phyloP scores from a whole-genome alignment of 2,797 vertebrate genomes.

The Phalloptychus januarius region DNA sequence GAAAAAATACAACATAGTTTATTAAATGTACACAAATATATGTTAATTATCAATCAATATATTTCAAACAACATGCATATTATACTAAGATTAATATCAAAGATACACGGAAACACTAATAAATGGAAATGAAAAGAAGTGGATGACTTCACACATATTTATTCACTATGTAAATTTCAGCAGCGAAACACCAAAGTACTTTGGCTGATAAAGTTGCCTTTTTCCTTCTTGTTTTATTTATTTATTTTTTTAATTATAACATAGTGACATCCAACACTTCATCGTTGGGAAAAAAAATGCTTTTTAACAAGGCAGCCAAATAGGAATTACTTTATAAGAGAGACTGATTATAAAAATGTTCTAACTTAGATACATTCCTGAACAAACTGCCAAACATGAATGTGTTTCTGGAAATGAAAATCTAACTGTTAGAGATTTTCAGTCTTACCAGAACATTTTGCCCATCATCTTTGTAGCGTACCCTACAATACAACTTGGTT shows the following conservation, averaged over 20 bases:
- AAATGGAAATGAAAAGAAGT: not conserved
- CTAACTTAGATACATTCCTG: conserved; percentile 35
- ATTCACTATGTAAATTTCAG: conserved; percentile 2
- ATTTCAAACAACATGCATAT: not conserved
- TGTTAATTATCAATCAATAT: not conserved
- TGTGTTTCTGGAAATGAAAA: conserved; percentile 63
- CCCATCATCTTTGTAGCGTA: conserved; percentile 51
- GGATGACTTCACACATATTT: not conserved
- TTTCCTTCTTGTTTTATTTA: not conserved
- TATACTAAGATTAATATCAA: not conserved
- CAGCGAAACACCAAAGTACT: not conserved
- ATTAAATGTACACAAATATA: not conserved
- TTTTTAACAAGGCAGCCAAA: conserved; percentile 15
- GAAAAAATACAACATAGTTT: too few relatives aligned
- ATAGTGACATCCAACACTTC: not conserved
- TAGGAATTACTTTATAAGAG: conserved; percentile 22
- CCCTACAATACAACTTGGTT: conserved; percentile 61
- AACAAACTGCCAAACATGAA: conserved; percentile 62
- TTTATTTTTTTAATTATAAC: not conserved
- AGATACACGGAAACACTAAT: not conserved
- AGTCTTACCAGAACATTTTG: conserved; percentile 45
- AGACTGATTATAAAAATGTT: conserved; percentile 23
- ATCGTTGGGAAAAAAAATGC: conserved; percentile 3
- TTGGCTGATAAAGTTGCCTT: not conserved
- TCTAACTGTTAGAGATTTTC: conserved; percentile 54